These are phyloP conservation scores for Choloepus hoffmanni DNA, from an alignment of 2,113 vertebrate genomes.

Conservation along the genomic window DNA sequence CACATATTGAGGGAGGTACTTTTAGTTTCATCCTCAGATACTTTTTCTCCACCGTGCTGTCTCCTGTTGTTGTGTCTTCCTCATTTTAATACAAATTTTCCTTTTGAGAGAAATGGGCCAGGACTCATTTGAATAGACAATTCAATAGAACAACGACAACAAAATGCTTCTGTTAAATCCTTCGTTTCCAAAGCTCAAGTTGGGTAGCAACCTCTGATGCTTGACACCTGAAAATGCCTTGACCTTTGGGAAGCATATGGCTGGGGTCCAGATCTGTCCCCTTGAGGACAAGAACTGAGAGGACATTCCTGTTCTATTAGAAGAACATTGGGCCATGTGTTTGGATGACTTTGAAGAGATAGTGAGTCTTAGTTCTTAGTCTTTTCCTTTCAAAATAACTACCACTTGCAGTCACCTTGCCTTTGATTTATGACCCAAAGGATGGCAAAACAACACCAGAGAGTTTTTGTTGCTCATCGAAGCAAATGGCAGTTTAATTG, in stretches of 20 bases:
- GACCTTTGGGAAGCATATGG: neutral
- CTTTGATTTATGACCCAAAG: conserved; percentile 43
- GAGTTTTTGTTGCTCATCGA: conserved; percentile 16
- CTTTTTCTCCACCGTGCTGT: neutral
- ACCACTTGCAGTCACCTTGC: neutral
- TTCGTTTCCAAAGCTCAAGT: neutral
- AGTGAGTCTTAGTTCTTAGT: conserved; percentile 14
- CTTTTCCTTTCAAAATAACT: conserved; percentile 43
- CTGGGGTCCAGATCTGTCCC: neutral
- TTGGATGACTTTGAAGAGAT: neutral
- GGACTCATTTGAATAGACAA: neutral
- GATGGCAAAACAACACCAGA: neutral
- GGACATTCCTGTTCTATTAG: neutral
- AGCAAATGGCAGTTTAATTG: conserved; percentile 50
- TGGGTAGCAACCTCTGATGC: neutral
- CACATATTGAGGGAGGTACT: neutral
- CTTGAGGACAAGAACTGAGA: neutral
- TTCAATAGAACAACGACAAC: neutral
- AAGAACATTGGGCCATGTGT: neutral
- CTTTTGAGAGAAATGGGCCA: conserved; percentile 29
- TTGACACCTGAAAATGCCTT: conserved; percentile 18
- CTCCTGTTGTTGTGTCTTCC: neutral
- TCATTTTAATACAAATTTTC: conserved; percentile 48
- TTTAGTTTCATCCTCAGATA: conserved; percentile 5
- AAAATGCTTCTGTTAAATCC: neutral